These are phyloP conservation scores for Calliphora vomitoria DNA, from an alignment of 2,888 invertebrate genomes.

Conservation along the genomic window DNA sequence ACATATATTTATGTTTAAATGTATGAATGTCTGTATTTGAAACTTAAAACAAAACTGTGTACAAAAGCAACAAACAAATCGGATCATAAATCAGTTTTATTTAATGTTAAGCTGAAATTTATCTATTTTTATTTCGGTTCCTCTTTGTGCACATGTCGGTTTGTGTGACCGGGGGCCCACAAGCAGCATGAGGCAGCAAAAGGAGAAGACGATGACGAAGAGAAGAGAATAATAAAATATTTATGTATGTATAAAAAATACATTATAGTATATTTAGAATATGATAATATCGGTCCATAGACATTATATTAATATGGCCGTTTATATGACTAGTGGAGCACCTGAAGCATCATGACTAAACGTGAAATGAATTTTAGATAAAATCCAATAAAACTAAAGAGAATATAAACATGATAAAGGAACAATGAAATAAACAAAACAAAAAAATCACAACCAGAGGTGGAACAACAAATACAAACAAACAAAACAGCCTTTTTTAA, in stretches of 20 bases:
- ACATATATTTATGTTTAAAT: background rate
- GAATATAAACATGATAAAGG: constrained; percentile 24
- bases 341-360: constrained; percentile 66
- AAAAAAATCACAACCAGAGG: background rate
- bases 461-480: background rate
- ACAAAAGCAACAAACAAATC: constrained; percentile 20
- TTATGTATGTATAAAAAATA: constrained; percentile 18
- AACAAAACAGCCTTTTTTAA: background rate
- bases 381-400: constrained; percentile 56
- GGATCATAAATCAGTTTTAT: constrained; percentile 50
- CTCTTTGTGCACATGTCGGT: background rate
- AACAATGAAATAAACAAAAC: constrained; percentile 15
- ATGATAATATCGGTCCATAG: constrained; percentile 62
- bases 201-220: background rate
- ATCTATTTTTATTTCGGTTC: background rate
- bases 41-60: background rate
- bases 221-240: constrained; percentile 3
- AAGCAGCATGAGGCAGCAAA: background rate
- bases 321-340: constrained; percentile 62
- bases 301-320: constrained; percentile 62
- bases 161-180: background rate
- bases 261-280: constrained; percentile 29
- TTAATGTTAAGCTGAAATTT: constrained; percentile 43
- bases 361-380: constrained; percentile 71
- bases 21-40: background rate